A percentile compares a stretch with the other conserved stretches of the same genome.
These are phyloP conservation scores for Aphelenchoides besseyi DNA, from an alignment of 1,140 invertebrate species.

Conservation along the genomic window DNA sequence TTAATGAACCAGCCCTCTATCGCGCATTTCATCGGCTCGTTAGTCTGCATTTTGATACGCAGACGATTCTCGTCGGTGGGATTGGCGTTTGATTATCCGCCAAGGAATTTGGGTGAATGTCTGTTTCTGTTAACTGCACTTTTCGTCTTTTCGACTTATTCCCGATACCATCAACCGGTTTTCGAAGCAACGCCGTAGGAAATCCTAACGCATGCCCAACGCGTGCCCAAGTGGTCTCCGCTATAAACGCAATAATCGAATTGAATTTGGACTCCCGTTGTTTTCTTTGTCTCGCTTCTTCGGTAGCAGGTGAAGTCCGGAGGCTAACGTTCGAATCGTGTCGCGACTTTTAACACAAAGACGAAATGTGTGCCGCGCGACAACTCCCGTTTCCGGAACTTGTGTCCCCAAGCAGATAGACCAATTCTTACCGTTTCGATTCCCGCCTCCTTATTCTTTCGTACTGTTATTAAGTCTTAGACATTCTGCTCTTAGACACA, in stretches of 20 bases:
- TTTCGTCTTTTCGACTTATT: neutral
- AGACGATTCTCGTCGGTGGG: neutral
- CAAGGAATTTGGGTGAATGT: neutral
- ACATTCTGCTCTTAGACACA: too few relatives aligned
- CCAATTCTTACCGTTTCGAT: conserved; percentile 5
- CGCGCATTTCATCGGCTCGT: neutral
- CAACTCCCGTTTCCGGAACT: neutral
- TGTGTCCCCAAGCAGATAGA: neutral
- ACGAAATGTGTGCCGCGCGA: neutral
- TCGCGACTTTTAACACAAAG: neutral
- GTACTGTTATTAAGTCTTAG: neutral
- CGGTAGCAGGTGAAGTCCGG: neutral
- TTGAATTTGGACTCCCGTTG: neutral
- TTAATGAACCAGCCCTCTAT: neutral
- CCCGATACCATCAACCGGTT: too few relatives aligned
- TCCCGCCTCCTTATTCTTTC: neutral
- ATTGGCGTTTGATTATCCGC: neutral
- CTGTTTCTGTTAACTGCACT: neutral
- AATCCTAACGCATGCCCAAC: neutral
- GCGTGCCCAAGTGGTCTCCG: neutral
- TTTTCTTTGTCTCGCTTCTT: neutral
- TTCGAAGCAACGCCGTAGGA: neutral
- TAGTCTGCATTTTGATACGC: neutral
- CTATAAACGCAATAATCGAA: conserved; percentile 2
- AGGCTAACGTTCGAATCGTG: neutral